A percentile compares a stretch with the other conserved stretches of the same genome.
phyloP scores from a whole-genome alignment of 2,888 invertebrate species.

The Dicyrtoma fusca region DNA sequence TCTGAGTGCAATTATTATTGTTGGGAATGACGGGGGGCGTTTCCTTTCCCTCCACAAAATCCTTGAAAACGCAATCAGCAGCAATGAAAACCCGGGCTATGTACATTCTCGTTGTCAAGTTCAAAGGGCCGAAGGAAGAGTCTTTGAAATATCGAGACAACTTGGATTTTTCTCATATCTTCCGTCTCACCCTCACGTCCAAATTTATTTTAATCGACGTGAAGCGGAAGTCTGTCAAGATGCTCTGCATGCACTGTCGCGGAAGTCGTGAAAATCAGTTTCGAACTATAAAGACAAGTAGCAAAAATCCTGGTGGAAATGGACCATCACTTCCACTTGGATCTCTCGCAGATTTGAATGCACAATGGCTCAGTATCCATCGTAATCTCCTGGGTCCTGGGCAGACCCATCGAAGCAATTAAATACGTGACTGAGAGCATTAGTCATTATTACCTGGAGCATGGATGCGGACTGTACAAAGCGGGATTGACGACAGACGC shows the following conservation, averaged over 20 bases:
- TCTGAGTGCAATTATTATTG: not conserved
- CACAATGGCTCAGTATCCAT: conserved; percentile 5
- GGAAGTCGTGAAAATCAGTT: not conserved
- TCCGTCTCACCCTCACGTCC: conserved; percentile 17
- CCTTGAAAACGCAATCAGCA: not conserved
- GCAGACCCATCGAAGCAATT: conserved; percentile 1
- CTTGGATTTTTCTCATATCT: conserved; percentile 25
- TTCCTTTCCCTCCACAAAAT: conserved; percentile 19
- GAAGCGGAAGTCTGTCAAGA: not conserved
- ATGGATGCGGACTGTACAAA: conserved; percentile 25
- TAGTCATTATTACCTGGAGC: not conserved
- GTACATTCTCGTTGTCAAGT: conserved; percentile 13
- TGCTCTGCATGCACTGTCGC: conserved; percentile 28
- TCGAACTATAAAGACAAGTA: not conserved
- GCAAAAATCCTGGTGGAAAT: not conserved
- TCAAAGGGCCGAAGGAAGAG: conserved; percentile 1
- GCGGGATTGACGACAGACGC: conserved; percentile 13
- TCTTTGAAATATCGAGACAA: not conserved
- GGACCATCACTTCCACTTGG: not conserved
- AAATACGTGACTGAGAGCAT: not conserved
- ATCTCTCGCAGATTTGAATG: not conserved
- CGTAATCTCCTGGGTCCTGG: conserved; percentile 6
- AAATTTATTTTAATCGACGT: conserved; percentile 24
- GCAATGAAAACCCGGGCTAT: conserved; percentile 16
- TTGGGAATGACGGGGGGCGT: conserved; percentile 8